These are phyloP conservation scores for Bujurquina vittata DNA, from an alignment of 2,113 vertebrate species.

Conservation along the genomic window DNA sequence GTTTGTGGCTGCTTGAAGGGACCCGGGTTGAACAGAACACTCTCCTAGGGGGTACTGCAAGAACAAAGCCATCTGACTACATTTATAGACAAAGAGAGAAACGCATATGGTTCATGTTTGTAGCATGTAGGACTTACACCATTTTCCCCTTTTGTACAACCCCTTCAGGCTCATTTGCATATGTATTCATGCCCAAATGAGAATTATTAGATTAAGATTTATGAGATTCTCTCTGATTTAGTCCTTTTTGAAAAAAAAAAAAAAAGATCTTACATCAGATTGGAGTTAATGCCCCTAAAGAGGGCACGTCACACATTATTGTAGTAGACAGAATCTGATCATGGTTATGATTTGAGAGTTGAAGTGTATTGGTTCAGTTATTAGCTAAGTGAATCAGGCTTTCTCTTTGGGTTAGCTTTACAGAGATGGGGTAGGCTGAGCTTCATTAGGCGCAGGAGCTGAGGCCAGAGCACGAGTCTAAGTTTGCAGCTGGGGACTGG, in stretches of 20 bases:
- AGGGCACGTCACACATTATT: constrained; percentile 53
- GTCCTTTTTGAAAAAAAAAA: constrained; percentile 1
- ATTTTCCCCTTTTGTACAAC: constrained; percentile 44
- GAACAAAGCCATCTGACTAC: constrained; percentile 77
- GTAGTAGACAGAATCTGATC: constrained; percentile 50
- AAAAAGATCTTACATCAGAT: constrained; percentile 49
- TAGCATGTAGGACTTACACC: constrained; percentile 69
- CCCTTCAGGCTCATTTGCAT: constrained; percentile 68
- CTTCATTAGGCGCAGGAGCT: constrained; percentile 42
- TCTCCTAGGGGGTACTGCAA: constrained; percentile 66
- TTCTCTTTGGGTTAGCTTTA: constrained; percentile 37
- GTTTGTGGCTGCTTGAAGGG: constrained; percentile 62
- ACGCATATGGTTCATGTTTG: constrained; percentile 78
- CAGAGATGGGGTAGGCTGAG: constrained; percentile 26
- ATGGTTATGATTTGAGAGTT: constrained; percentile 53
- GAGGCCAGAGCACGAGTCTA: constrained; percentile 31
- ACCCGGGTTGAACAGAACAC: constrained; percentile 55
- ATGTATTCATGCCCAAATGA: constrained; percentile 63
- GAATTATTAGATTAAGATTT: constrained; percentile 72
- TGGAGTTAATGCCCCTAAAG: constrained; percentile 49
- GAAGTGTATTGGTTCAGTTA: constrained; percentile 51
- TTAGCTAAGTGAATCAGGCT: constrained; percentile 52
- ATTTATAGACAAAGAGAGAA: constrained; percentile 73
- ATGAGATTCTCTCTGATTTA: constrained; percentile 56
- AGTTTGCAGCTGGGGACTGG: constrained; percentile 60